A percentile compares a stretch with the other conserved stretches of the same genome.
These are phyloP conservation scores for Aelia acuminata DNA, from an alignment of 2,888 invertebrate species.

Conservation along the genomic window DNA sequence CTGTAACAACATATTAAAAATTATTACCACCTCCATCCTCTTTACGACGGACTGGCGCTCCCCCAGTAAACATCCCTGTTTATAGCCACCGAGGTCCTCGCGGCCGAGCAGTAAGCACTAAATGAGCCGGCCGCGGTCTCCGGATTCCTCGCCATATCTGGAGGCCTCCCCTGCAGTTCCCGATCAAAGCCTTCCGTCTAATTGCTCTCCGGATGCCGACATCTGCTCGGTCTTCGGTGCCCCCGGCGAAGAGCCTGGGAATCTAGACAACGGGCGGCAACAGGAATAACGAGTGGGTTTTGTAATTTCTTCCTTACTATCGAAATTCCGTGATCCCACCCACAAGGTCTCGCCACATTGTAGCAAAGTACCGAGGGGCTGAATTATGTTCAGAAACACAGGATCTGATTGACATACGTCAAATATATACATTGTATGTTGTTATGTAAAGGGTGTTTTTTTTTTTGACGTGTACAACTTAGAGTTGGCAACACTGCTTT, in stretches of 20 bases:
- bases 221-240: neutral
- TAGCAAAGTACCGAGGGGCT: no score
- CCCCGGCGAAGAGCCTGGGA: neutral
- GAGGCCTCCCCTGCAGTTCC: neutral
- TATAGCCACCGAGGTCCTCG: neutral
- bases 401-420: no score
- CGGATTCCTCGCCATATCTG: neutral
- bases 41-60: neutral
- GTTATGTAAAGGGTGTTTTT: no score
- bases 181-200: constrained; percentile 18
- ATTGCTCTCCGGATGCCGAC: neutral
- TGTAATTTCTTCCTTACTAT: no score
- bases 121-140: neutral
- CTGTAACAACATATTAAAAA: neutral
- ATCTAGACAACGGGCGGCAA: neutral
- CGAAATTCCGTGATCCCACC: no score
- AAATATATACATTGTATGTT: no score
- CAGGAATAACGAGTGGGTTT: neutral
- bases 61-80: neutral
- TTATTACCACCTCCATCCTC: neutral
- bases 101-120: neutral
- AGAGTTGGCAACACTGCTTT: no score
- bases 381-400: no score
- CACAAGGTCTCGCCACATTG: no score
- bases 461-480: no score